Evolutionary conservation across 2,113 vertebrate species (phyloP), one percentile per base, ranked within the genome.

Genomic region (Corythornis cristatus): DNA sequence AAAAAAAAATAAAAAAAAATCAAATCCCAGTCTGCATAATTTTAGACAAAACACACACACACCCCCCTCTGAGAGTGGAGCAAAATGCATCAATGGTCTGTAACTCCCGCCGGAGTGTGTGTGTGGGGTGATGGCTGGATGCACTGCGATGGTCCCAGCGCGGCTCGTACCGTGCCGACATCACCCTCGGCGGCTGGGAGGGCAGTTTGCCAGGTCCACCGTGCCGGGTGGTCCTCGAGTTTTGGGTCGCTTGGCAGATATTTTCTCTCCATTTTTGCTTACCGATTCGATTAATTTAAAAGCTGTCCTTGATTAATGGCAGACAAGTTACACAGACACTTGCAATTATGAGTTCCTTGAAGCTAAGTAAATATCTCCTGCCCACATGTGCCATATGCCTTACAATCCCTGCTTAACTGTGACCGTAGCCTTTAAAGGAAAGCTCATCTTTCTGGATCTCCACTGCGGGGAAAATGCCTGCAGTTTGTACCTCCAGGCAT

Each of bases 401-500:
- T 45, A 18, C 37, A 42, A 22, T 43, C 46, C 31, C 92, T 45
- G 37, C 43, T 50, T 26, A 12, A 8, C 57, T 15, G 17, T 20
- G 58, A 8, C 18, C 11, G 6, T 3, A 72, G 29, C n/a, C 64
- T 42, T 51, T 48, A 54, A 65, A 60, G 61, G 35, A 29, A 56
- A 82, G 29, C 1, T 4, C 45, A 13, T 57, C 77, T 74, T 68
- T 26, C 43, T 15, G 11, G 15, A 10, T 74, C 74, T 68, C 22
- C 19, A n/a, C 40, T 4, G 48, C 5, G 8, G 21, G 42, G 61
- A 73, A 61, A 37, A 79, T 31, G 82, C 68, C 72, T 62, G 75
- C 58, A 74, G 61, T 71, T 89, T 90, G 33, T 79, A 68, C 92
- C 91, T 96, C 37, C 86, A 90, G 93, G 87, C 93, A 13, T 42